Conservation (phyloP, 2,797 vertebrate species). For the Sternarchorhynchus goeldii region DNA sequence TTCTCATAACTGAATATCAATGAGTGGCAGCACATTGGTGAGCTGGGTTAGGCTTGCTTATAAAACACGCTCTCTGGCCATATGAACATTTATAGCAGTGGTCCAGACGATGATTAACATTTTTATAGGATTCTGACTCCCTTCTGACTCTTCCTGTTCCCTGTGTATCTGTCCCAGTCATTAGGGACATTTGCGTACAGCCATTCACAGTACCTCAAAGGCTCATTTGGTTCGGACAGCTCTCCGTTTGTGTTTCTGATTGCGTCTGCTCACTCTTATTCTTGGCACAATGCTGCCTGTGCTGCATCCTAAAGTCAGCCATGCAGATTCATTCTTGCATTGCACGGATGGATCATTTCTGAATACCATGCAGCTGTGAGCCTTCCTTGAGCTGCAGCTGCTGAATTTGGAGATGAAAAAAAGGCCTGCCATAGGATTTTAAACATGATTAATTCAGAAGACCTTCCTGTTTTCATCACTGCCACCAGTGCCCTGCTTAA, state of each 20-base stretch:
- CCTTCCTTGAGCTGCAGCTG: too few species aligned
- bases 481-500: too few species aligned
- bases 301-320: conserved; percentile 50
- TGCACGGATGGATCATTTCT: too few species aligned
- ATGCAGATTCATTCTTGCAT: background rate
- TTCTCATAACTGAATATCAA: background rate
- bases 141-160: conserved; percentile 58
- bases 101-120: conserved; percentile 73
- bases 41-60: background rate
- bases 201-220: conserved; percentile 64
- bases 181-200: conserved; percentile 58
- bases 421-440: background rate
- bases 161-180: conserved; percentile 54
- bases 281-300: conserved; percentile 45
- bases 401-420: too few species aligned
- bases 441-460: conserved; percentile 53
- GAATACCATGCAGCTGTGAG: too few species aligned
- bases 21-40: background rate
- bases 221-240: conserved; percentile 57
- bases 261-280: conserved; percentile 45
- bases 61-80: conserved; percentile 50
- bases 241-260: conserved; percentile 18
- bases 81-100: conserved; percentile 68
- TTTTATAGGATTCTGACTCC: conserved; percentile 68
- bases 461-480: background rate